Percentiles rank a stretch among this genome's conserved stretches.
These are phyloP conservation scores for Lepetodrilus schrolli DNA, from an alignment of 2,888 invertebrate genomes.

Conservation along the genomic window DNA sequence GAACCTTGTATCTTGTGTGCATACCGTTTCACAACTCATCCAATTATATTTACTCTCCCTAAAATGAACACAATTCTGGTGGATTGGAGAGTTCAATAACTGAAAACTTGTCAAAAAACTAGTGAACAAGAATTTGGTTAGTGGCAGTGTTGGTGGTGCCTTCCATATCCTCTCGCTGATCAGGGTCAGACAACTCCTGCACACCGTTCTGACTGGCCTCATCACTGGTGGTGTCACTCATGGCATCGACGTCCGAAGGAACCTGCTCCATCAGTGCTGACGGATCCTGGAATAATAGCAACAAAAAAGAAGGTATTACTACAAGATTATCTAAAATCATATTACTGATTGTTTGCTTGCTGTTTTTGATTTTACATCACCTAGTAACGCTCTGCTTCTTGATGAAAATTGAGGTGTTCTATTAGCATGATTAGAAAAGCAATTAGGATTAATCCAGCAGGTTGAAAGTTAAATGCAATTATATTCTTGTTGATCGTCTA, in stretches of 20 bases:
- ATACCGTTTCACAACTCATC: no score
- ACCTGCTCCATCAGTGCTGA: not conserved
- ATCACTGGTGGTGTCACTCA: conserved; percentile 43
- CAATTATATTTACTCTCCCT: no score
- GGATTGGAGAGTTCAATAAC: not conserved
- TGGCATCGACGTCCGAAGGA: conserved; percentile 35
- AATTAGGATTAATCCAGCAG: no score
- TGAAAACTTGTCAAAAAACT: not conserved
- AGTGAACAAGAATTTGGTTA: conserved; percentile 5
- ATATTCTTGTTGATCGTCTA: no score
- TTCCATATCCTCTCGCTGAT: conserved; percentile 42
- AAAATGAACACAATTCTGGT: not conserved
- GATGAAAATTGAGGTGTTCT: not conserved
- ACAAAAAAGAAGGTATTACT: no score
- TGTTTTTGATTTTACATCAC: no score
- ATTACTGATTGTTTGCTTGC: no score
- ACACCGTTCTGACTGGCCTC: conserved; percentile 37
- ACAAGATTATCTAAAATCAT: no score
- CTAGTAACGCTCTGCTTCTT: no score
- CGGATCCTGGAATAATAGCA: conserved; percentile 10
- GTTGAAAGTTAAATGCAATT: no score
- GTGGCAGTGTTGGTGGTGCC: conserved; percentile 45
- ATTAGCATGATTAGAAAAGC: no score
- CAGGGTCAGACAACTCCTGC: conserved; percentile 43
- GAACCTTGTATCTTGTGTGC: no score